Evolutionary conservation across 1,140 invertebrate species (phyloP), one percentile per base, ranked within the genome.

Genomic region (Calycopis cecrops): DNA sequence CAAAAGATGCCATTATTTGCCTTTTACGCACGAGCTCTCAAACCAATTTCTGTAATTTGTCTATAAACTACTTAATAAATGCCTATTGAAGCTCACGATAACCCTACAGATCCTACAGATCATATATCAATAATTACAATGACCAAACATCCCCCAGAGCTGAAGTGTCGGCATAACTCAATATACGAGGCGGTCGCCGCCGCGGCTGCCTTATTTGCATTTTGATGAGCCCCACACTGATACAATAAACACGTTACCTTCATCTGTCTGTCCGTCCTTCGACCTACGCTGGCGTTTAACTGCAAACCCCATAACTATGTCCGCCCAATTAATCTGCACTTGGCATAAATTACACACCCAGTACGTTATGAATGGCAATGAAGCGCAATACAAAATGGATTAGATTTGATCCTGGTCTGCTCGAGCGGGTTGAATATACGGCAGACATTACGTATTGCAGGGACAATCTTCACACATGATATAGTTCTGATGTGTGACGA

Each of bases 291-390:
- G 21, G 21, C 40, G 40, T 44, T 44, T 44, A 44, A 44, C 17
- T 16, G 40, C 14, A 44, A 14, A 44, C 40, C 40, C 40, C 14
- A 28, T 28, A 28, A 44, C 40, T 44, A 14, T 44, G 40, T 44
- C 40, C 40, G 40, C 16, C 17, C 12, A 44, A 44, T 44, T 44
- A 44, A 44, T 44, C 16, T 16, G 16, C 40, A 44, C 40, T 44
- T 44, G 40, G 40, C 40, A 44, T 44, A 44, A 44, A 44, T 44
- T 44, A 16, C 40, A 44, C 14, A 14, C 40, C 40, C 14, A 16
- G 16, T 44, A 44, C 40, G 40, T 44, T 44, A 44, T 44, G 40
- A 44, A 44, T 44, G 40, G 40, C 40, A 44, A 44, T 44, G 40
- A 44, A 44, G 40, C 17, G 14, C 9, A 16, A 44, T 44, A 44